A percentile compares a stretch with the other conserved stretches of the same genome.
phyloP scores from a whole-genome alignment of 1,140 invertebrate genomes.

The Epicauta chinensis region DNA sequence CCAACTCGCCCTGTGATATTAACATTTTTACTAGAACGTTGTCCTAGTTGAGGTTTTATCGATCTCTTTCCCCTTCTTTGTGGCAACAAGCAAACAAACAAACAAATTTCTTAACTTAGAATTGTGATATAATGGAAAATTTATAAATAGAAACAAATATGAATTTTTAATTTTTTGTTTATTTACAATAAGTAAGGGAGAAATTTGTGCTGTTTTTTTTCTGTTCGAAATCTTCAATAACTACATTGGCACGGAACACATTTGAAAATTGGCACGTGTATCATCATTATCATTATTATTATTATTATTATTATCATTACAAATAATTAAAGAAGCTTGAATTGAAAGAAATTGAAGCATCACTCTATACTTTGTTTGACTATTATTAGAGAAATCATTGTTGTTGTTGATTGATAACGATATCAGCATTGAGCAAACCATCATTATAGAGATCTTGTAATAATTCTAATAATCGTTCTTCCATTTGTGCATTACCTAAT shows the following conservation, averaged over 20 bases:
- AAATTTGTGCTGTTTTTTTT: not conserved
- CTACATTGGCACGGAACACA: constrained; percentile 23
- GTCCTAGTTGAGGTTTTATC: no score
- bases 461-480: constrained; percentile 55
- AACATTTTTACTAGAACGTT: no score
- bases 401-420: constrained; percentile 17
- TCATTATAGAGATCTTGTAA: constrained; percentile 55
- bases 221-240: not conserved
- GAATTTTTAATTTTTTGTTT: not conserved
- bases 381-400: not conserved
- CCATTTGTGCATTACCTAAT: constrained; percentile 59
- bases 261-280: not conserved
- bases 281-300: no score
- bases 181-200: not conserved
- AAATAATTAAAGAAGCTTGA: not conserved
- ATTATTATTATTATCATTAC: no score
- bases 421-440: constrained; percentile 44
- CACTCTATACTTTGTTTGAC: not conserved
- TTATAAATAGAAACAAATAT: no score
- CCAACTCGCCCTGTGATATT: no score
- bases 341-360: not conserved
- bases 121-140: no score
- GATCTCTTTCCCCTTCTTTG: no score
- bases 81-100: no score
- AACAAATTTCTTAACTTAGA: no score